Evolutionary conservation across 2,113 vertebrate genomes (phyloP).

Genomic region (Agapornis roseicollis): DNA sequence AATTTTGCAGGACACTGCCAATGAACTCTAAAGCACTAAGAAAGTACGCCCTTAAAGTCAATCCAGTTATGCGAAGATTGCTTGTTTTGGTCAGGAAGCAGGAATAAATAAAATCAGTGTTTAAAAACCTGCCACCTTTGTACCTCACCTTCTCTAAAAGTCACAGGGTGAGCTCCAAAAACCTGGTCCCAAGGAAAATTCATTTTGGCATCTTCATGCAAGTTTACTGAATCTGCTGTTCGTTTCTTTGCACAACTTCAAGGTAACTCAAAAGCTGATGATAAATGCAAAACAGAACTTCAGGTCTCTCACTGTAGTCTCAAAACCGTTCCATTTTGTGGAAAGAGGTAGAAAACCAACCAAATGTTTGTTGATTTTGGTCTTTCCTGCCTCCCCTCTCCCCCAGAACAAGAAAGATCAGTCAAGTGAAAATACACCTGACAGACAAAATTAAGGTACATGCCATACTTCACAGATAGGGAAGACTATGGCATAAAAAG

Average conservation of each 20-base stretch:
- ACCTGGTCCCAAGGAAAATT: not conserved
- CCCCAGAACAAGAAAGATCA: not conserved
- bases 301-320: not conserved
- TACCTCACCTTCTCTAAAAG: not conserved
- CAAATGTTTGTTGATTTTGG: not conserved
- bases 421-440: not conserved
- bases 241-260: not conserved
- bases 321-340: not conserved
- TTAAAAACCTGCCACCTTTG: not conserved
- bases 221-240: not conserved
- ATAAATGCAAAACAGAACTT: not conserved
- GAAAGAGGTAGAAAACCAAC: not conserved
- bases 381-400: not conserved
- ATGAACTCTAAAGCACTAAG: not conserved
- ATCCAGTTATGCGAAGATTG: not conserved
- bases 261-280: not conserved
- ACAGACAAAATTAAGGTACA: not conserved
- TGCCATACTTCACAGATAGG: not conserved
- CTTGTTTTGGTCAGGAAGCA: not conserved
- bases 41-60: not conserved
- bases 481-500: not conserved
- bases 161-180: not conserved
- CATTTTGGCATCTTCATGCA: not conserved
- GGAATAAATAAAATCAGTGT: not conserved
- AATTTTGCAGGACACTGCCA: not conserved